phyloP scores from a whole-genome alignment of 2,888 invertebrate genomes.

The Cyclophora albipunctata region DNA sequence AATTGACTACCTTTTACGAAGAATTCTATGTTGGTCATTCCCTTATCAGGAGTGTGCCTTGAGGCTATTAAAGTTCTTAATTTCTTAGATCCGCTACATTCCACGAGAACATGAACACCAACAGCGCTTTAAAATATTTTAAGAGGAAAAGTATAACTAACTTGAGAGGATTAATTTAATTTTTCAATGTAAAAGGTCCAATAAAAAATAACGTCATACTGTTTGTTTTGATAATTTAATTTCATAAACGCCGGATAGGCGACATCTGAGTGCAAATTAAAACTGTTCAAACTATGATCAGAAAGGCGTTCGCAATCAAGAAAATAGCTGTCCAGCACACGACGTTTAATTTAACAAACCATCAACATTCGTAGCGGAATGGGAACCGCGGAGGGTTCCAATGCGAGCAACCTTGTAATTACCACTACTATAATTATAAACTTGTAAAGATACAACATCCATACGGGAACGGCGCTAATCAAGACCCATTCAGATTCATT shows the following conservation, averaged over 20 bases:
- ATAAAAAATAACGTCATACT: background rate
- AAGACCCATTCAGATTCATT: constrained; percentile 66
- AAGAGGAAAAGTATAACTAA: too few relatives aligned
- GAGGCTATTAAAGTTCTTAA: constrained; percentile 21
- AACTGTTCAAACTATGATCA: constrained; percentile 35
- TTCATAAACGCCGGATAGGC: background rate
- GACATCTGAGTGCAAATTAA: constrained; percentile 27
- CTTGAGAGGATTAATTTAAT: too few relatives aligned
- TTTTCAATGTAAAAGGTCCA: too few relatives aligned
- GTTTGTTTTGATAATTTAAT: background rate
- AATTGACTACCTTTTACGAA: constrained; percentile 63
- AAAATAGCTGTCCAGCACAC: constrained; percentile 44
- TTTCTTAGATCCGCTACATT: constrained; percentile 15
- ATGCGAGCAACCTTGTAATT: constrained; percentile 65
- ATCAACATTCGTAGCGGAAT: constrained; percentile 57
- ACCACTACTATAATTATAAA: constrained; percentile 68
- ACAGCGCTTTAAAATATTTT: too few relatives aligned
- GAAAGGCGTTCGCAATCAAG: constrained; percentile 55
- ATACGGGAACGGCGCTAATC: constrained; percentile 60
- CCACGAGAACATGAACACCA: background rate
- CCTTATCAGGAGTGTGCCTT: constrained; percentile 38
- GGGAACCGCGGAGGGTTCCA: constrained; percentile 51
- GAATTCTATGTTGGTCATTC: constrained; percentile 29
- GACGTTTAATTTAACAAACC: constrained; percentile 71
- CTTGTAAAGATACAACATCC: constrained; percentile 51